A percentile compares a stretch with the other conserved stretches of the same genome.
phyloP scores from a whole-genome alignment of 2,797 vertebrate species.

The Otus scops region DNA sequence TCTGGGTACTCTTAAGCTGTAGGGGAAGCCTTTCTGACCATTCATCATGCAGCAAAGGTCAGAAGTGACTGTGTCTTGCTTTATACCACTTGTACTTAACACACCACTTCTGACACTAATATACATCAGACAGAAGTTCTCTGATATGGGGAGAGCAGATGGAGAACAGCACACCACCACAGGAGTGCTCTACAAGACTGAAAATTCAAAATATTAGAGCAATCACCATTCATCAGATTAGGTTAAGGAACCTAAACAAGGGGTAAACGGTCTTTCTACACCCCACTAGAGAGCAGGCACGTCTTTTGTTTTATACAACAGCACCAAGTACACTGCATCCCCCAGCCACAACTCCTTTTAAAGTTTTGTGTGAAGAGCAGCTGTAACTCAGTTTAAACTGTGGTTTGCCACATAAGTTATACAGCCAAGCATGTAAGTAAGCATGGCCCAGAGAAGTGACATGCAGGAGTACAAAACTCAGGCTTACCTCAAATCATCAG shows the following conservation, averaged over 20 bases:
- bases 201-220: not conserved
- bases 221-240: not conserved
- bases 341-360: not conserved
- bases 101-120: not conserved
- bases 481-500: conserved; percentile 72
- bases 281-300: not conserved
- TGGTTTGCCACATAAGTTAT: not conserved
- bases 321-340: not conserved
- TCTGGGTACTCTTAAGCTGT: not conserved
- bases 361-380: not conserved
- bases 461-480: fast-evolving
- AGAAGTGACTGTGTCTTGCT: not conserved
- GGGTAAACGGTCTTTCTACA: not conserved
- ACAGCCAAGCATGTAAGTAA: fast-evolving
- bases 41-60: not conserved
- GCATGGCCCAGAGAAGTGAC: not conserved
- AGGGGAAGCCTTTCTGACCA: not conserved
- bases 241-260: not conserved
- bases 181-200: not conserved
- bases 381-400: not conserved
- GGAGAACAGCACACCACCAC: not conserved
- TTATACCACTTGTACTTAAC: not conserved
- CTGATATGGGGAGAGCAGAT: not conserved
- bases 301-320: not conserved
- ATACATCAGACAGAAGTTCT: not conserved